A percentile compares a stretch with the other conserved stretches of the same genome.
Evolutionary conservation across 2,113 vertebrate genomes (phyloP).

Genomic region (Pachycephala philippinensis): DNA sequence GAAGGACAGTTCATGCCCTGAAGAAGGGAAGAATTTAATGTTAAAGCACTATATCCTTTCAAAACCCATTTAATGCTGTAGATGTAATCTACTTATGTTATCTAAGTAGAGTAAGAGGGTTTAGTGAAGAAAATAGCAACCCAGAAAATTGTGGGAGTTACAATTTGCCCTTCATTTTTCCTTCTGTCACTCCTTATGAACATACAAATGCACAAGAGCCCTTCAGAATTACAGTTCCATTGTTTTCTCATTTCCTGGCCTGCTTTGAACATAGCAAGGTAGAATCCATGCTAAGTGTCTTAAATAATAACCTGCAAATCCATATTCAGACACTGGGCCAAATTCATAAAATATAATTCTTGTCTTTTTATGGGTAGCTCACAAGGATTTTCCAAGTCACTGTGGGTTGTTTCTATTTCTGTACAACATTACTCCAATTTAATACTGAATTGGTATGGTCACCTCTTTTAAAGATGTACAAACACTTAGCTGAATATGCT

Average conservation of each 20-base stretch:
- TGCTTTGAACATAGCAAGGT: neutral
- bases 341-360: neutral
- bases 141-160: neutral
- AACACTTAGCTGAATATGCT: neutral
- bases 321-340: neutral
- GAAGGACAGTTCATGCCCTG: neutral
- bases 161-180: neutral
- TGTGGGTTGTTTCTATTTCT: neutral
- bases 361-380: neutral
- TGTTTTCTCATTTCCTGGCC: neutral
- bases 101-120: neutral
- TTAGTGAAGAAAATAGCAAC: neutral
- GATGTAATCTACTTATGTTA: neutral
- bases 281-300: neutral
- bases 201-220: neutral
- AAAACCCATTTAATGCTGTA: neutral
- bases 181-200: neutral
- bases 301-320: neutral
- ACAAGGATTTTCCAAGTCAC: neutral
- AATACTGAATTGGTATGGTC: neutral
- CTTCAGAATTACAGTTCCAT: neutral
- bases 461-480: neutral
- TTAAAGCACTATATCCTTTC: slow-evolving; percentile 7
- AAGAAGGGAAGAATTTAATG: neutral
- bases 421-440: neutral